Evolutionary conservation across 1,140 invertebrate genomes (phyloP).

Genomic region (Ostrea edulis): DNA sequence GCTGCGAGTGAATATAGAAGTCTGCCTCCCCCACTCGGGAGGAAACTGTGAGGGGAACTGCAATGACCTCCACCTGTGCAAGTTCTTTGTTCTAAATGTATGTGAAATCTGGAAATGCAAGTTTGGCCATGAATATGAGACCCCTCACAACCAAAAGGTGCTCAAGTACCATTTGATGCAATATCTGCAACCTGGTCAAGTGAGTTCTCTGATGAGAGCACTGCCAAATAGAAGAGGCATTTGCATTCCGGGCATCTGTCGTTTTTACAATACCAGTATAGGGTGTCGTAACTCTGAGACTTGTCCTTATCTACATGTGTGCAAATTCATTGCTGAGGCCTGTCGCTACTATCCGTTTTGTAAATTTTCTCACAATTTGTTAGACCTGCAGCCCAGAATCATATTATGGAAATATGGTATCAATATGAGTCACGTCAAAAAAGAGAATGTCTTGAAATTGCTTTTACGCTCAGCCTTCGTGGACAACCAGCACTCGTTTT

Average conservation of each 20-base stretch:
- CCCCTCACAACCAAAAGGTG: conserved; percentile 9
- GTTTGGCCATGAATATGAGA: not conserved
- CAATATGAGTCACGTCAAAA: conserved; percentile 10
- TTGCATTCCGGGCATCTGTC: not conserved
- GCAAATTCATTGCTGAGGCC: not conserved
- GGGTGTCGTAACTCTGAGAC: not conserved
- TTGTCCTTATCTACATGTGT: not conserved
- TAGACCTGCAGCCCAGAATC: not conserved
- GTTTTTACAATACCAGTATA: not conserved
- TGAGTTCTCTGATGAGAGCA: not conserved
- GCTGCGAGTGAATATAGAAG: not conserved
- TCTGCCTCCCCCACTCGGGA: not conserved
- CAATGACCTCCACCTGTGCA: not conserved
- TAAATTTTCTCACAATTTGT: conserved; percentile 11
- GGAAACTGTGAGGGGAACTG: not conserved
- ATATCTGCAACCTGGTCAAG: conserved; percentile 1
- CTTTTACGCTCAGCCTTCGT: not conserved
- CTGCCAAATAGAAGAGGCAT: not conserved
- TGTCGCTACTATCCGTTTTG: conserved; percentile 15
- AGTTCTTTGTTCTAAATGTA: not conserved
- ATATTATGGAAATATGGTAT: conserved; percentile 3
- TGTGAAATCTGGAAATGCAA: conserved; percentile 29
- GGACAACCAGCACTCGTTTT: not conserved
- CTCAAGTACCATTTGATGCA: not conserved
- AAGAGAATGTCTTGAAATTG: not conserved